Base-by-base conservation (phyloP, 2,797 vertebrate species). In the Parauchenoglanis ngamensis region DNA sequence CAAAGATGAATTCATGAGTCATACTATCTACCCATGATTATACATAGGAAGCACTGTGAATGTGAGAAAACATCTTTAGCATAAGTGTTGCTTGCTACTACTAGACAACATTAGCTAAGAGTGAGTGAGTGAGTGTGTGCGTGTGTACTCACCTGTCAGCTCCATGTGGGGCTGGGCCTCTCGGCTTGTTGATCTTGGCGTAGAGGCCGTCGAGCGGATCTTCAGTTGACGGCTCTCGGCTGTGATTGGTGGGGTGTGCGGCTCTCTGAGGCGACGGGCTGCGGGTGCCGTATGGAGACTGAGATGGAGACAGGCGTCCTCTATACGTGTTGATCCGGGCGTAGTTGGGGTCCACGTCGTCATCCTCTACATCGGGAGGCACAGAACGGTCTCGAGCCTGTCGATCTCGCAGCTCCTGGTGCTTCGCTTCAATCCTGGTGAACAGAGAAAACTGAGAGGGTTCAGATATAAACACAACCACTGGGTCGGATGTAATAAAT, bases 301-400 rank as follows among this genome's bases (percentile, higher is more conserved):
- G n/a, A n/a, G 93, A 73, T 54, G 87, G 85, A 68, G 40, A 35
- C 4, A 82, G 94, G 90, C 83, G 92, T 4, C 96, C 97, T 89
- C 96, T 95, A 93, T 99, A 99, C 87, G 96, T 94, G 92, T 98
- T 97, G 87, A 99, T 98, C 78, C 96, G 95, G 88, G 98, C 98
- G 0, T 99, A 99, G 94, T 98, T 98, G 40, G 98, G 98, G 92
- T 99, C 98, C 67, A 94, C 87, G 68, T 98, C 97, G 61, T 99
- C 98, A 72, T 99, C 98, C 8, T 99, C 98, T 3, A 98, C 95
- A 57, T 97, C 96, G 21, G 96, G 95, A 86, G 93, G 92, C 0
- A 91, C 0, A 2, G 92, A 92, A 63, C 94, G 93, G 12, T 93
- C 94, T 88, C 94, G 96, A 83, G 94, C 91, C 15, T 95, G 96